A percentile compares a stretch with the other conserved stretches of the same genome.
Conservation (phyloP, 2,888 invertebrate species). For the Synergus umbraculus region DNA sequence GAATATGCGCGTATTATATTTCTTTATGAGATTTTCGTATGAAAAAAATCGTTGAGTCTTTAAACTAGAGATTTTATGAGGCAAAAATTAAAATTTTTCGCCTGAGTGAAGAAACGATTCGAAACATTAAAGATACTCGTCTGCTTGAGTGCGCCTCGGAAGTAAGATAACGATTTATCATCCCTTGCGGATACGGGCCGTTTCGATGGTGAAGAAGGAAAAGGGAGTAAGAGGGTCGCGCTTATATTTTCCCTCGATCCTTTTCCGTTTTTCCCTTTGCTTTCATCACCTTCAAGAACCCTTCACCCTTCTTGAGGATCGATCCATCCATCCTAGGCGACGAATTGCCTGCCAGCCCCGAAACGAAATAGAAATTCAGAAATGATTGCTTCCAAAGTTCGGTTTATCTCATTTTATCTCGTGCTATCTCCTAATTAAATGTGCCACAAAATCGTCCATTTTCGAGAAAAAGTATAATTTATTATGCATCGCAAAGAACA, state of each 20-base stretch:
- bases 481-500: not conserved
- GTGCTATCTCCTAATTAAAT: not conserved
- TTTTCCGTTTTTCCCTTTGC: slow-evolving; percentile 53
- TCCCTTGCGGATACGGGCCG: slow-evolving; percentile 54
- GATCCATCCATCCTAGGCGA: slow-evolving; percentile 65
- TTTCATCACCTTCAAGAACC: slow-evolving; percentile 52
- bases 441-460: not conserved
- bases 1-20: not conserved
- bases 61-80: slow-evolving; percentile 36
- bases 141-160: slow-evolving; percentile 52
- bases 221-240: slow-evolving; percentile 45
- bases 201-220: slow-evolving; percentile 46
- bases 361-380: slow-evolving; percentile 59
- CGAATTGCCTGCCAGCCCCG: slow-evolving; percentile 66
- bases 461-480: not conserved
- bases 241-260: slow-evolving; percentile 52
- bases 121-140: slow-evolving; percentile 65
- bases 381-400: slow-evolving; percentile 51
- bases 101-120: slow-evolving; percentile 42
- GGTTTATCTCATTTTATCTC: not conserved
- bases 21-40: not conserved
- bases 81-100: slow-evolving; percentile 57
- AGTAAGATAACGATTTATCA: slow-evolving; percentile 71
- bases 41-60: slow-evolving; percentile 9
- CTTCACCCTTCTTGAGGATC: slow-evolving; percentile 55